Evolutionary conservation across 1,140 invertebrate species (phyloP), one percentile per base, ranked within the genome.

Genomic region (Galleria mellonella): DNA sequence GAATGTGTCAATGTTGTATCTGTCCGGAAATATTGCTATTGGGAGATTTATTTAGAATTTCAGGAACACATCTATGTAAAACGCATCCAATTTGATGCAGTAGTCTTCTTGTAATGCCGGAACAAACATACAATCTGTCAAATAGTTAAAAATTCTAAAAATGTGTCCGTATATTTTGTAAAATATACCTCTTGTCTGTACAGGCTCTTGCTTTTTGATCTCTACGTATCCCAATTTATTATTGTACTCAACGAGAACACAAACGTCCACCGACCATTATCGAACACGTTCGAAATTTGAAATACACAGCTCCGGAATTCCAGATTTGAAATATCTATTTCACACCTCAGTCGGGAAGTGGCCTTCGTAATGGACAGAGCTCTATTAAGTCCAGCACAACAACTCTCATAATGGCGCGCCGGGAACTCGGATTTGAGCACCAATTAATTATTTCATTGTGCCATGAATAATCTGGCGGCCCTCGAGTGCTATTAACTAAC

Each of bases 361-460:
- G 58, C 55, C 55, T 29, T 27, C 51, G 58, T 58, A 62, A 58
- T 62, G 54, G 50, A 65, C 62, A 65, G 51, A 52, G 30, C 48
- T 62, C 45, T 31, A 49, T 55, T 49, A 12, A 49, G 37, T 6
- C 47, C 42, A 28, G 33, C 41, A 46, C 38, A 45, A 48, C 49
- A 67, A 67, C 67, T 72, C 38, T 52, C 57, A 72, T 60, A 72
- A 76, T 69, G 58, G 63, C 59, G 46, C 53, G 60, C 60, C 61
- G 63, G 66, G 66, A 71, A 62, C 72, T 69, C 63, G 57, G 72
- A 69, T 70, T 69, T 64, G 69, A 81, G 75, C 65, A 76, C 70
- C 79, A 78, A 83, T 83, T 83, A 83, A 83, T 83, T 83, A 83
- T 81, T 77, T 71, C 72, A 79, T 79, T 83, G 74, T 83, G 58